A percentile compares a stretch with the other conserved stretches of the same genome.
These are phyloP conservation scores for Labrus mixtus DNA, from an alignment of 2,113 vertebrate genomes.

Conservation along the genomic window DNA sequence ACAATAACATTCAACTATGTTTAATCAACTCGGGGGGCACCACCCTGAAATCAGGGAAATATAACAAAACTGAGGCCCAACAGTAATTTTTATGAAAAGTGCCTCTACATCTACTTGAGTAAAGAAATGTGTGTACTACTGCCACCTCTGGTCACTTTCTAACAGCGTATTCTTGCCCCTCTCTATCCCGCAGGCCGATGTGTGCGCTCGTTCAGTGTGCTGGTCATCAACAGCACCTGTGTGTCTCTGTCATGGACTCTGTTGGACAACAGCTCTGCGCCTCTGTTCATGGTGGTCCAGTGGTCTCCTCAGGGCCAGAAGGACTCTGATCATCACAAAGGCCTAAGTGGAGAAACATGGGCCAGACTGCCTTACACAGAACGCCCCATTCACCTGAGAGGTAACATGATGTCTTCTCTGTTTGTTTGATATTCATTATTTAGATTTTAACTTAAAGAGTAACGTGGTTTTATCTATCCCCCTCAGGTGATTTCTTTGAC, in stretches of 20 bases:
- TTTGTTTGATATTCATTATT: background rate
- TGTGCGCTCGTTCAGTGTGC: constrained; percentile 81
- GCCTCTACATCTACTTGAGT: too few relatives aligned
- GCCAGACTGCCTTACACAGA: constrained; percentile 80
- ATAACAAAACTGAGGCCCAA: too few relatives aligned
- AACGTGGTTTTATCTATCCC: background rate
- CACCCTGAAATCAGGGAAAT: too few relatives aligned
- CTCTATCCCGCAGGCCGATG: constrained; percentile 78
- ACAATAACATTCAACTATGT: too few relatives aligned
- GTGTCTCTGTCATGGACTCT: constrained; percentile 88
- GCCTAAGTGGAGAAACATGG: constrained; percentile 84
- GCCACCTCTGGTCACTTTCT: too few relatives aligned
- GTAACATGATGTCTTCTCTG: constrained; percentile 37
- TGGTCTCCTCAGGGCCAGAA: constrained; percentile 85
- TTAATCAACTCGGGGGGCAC: too few relatives aligned
- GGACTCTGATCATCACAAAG: constrained; percentile 40
- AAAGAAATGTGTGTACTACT: too few relatives aligned
- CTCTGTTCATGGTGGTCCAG: constrained; percentile 88
- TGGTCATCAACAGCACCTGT: constrained; percentile 88
- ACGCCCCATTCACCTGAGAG: constrained; percentile 77
- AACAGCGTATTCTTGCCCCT: background rate
- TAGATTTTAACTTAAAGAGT: too few relatives aligned
- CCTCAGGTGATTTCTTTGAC: constrained; percentile 89
- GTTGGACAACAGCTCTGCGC: constrained; percentile 56
- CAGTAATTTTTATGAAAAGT: too few relatives aligned